phyloP scores from a whole-genome alignment of 2,888 invertebrate genomes.

The Scrobipalpa costella region DNA sequence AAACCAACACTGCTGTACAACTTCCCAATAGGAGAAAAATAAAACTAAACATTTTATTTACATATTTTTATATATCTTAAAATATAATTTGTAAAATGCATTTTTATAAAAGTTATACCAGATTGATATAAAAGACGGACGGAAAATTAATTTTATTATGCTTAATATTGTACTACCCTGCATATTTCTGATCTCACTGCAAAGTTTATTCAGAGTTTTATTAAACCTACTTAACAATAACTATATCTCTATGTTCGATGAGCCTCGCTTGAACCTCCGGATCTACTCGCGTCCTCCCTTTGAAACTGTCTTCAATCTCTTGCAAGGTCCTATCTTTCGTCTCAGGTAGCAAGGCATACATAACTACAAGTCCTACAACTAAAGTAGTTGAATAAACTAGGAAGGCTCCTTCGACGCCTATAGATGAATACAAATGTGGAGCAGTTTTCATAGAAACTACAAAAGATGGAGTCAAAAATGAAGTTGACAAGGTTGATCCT shows the following conservation, averaged over 20 bases:
- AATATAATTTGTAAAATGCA: background rate
- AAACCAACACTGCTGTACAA: too few relatives aligned
- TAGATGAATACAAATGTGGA: constrained; percentile 67
- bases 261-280: constrained; percentile 65
- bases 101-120: too few relatives aligned
- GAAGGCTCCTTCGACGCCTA: constrained; percentile 73
- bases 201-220: background rate
- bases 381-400: constrained; percentile 67
- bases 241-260: constrained; percentile 39
- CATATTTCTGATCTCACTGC: background rate
- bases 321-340: constrained; percentile 74
- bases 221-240: background rate
- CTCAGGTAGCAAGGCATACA: constrained; percentile 67
- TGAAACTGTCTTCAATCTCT: constrained; percentile 74
- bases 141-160: background rate
- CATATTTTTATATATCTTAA: background rate
- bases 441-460: constrained; percentile 77
- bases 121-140: background rate
- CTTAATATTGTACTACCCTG: background rate
- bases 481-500: constrained; percentile 71
- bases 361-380: constrained; percentile 59
- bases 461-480: constrained; percentile 71
- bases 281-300: constrained; percentile 57
- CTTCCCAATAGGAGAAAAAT: too few relatives aligned
- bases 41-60: background rate